Conservation (phyloP, 2,797 vertebrate genomes). For the Hypotaenidia okinawae region DNA sequence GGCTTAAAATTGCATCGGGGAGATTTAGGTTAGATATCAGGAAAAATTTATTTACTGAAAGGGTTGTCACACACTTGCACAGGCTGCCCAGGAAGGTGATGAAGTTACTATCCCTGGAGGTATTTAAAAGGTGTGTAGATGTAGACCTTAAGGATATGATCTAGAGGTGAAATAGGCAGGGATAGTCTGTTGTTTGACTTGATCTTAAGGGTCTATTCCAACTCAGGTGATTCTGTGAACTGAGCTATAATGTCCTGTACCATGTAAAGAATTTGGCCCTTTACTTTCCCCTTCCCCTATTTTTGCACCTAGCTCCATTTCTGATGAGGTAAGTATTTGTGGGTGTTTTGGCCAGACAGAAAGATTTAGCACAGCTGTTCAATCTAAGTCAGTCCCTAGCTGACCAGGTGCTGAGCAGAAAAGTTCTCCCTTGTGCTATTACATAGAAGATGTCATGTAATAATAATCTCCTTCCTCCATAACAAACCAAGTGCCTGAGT, state of each 20-base stretch:
- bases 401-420: not conserved
- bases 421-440: not conserved
- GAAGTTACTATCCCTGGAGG: too few relatives aligned
- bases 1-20: too few relatives aligned
- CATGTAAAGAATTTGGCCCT: not conserved
- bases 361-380: not conserved
- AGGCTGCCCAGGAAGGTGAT: too few relatives aligned
- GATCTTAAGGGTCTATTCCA: too few relatives aligned
- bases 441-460: not conserved
- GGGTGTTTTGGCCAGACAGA: not conserved
- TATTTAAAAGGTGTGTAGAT: too few relatives aligned
- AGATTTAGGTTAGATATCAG: too few relatives aligned
- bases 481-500: not conserved
- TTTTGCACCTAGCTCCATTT: not conserved
- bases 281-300: not conserved
- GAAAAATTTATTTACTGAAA: too few relatives aligned
- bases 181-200: too few relatives aligned
- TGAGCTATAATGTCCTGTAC: not conserved
- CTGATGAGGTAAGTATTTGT: not conserved
- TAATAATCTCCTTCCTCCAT: not conserved
- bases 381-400: not conserved
- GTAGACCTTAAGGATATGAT: too few relatives aligned
- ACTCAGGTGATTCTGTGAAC: not conserved
- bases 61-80: too few relatives aligned
- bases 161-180: too few relatives aligned